Conservation (phyloP, 2,888 invertebrate genomes). For the Drosophila kanekoi region DNA sequence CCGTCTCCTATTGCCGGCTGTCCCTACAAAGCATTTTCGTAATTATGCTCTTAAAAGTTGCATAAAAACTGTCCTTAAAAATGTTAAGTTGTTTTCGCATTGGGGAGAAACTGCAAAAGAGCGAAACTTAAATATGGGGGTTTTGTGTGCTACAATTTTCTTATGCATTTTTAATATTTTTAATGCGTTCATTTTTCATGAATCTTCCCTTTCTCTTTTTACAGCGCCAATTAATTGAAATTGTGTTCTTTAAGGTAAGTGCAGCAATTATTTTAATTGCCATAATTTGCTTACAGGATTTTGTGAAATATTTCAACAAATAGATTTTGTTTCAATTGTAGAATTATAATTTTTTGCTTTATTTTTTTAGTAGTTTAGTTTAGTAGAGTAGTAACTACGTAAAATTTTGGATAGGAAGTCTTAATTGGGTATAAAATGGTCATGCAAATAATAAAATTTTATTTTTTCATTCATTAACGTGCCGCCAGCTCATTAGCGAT, state of each 20-base stretch:
- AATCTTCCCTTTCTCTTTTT: slow-evolving; percentile 17
- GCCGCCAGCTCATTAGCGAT: slow-evolving; percentile 34
- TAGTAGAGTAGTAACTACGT: not conserved
- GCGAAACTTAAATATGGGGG: slow-evolving; percentile 24
- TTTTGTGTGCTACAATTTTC: slow-evolving; percentile 20
- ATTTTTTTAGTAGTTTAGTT: not conserved
- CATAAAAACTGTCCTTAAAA: slow-evolving; percentile 53
- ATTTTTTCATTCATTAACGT: slow-evolving; percentile 19
- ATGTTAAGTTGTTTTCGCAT: slow-evolving; percentile 32
- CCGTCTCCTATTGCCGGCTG: not conserved
- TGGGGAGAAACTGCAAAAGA: not conserved
- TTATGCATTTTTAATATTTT: slow-evolving; percentile 37
- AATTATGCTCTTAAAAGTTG: slow-evolving; percentile 63
- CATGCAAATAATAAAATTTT: not conserved
- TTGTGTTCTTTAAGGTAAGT: slow-evolving; percentile 50
- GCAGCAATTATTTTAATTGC: slow-evolving; percentile 6
- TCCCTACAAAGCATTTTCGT: slow-evolving; percentile 35
- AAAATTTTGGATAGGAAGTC: not conserved
- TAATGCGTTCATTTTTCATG: slow-evolving; percentile 33
- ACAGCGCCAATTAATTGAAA: slow-evolving; percentile 47
- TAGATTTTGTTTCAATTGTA: not conserved
- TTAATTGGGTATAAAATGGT: not conserved
- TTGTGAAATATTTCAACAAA: not conserved
- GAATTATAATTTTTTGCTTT: not conserved
- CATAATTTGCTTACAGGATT: slow-evolving; percentile 5